Percentiles rank a stretch among this genome's conserved stretches.
phyloP scores from a whole-genome alignment of 2,888 invertebrate genomes.

The Cinara cedri region DNA sequence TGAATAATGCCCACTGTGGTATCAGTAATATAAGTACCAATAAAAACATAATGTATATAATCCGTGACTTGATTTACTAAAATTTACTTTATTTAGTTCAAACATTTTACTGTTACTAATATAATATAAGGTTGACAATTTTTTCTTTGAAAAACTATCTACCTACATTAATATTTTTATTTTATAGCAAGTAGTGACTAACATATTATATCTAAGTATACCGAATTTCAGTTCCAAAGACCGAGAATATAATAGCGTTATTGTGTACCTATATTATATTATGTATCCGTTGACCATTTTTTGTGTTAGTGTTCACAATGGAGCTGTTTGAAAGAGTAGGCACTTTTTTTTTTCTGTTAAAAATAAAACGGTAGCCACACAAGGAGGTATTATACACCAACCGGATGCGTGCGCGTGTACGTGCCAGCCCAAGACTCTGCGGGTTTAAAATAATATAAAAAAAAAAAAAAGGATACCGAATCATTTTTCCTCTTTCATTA shows the following conservation, averaged over 20 bases:
- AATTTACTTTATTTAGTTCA: too few relatives aligned
- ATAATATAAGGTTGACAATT: too few relatives aligned
- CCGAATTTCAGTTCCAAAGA: not conserved
- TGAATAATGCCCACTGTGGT: too few relatives aligned
- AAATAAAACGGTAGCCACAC: conserved; percentile 54
- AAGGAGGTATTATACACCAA: conserved; percentile 46
- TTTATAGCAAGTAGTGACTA: too few relatives aligned
- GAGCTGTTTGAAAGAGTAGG: conserved; percentile 23
- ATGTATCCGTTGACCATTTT: conserved; percentile 1
- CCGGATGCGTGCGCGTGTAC: conserved; percentile 48
- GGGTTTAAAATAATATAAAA: conserved; percentile 50
- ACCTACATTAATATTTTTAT: too few relatives aligned
- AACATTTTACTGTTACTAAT: too few relatives aligned
- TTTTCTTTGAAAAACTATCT: too few relatives aligned
- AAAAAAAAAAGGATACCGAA: conserved; percentile 41
- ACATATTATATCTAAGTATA: too few relatives aligned
- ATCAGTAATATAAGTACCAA: too few relatives aligned
- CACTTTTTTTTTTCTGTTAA: conserved; percentile 27
- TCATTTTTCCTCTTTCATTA: conserved; percentile 36
- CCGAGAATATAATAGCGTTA: not conserved
- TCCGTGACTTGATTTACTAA: too few relatives aligned
- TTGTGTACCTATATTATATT: too few relatives aligned
- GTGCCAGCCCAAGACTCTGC: conserved; percentile 24
- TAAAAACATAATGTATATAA: too few relatives aligned
- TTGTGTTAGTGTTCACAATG: conserved; percentile 38